A percentile compares a stretch with the other conserved stretches of the same genome.
These are phyloP conservation scores for Latrodectus elegans DNA, from an alignment of 2,888 invertebrate genomes.

Conservation along the genomic window DNA sequence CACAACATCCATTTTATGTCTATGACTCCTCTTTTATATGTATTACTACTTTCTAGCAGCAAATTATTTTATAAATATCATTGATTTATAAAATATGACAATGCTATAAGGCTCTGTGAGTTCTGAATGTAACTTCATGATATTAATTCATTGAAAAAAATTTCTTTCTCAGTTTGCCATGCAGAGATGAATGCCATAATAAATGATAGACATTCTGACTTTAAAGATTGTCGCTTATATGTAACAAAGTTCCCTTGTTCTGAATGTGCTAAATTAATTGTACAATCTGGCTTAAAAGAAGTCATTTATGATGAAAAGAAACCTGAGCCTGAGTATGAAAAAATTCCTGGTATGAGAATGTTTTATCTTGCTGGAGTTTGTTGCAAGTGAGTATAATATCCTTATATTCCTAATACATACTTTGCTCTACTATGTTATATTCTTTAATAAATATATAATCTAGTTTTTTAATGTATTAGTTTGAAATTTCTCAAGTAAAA, in stretches of 20 bases:
- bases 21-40: too few relatives aligned
- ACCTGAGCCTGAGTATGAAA: conserved; percentile 81
- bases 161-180: conserved; percentile 88
- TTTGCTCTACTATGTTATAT: too few relatives aligned
- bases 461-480: too few relatives aligned
- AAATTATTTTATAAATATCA: too few relatives aligned
- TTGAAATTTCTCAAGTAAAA: too few relatives aligned
- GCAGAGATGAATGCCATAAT: conserved; percentile 98
- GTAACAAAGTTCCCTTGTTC: conserved; percentile 96
- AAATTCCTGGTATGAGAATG: conserved; percentile 87
- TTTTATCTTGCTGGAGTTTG: conserved; percentile 85
- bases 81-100: too few relatives aligned
- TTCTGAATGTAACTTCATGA: not conserved
- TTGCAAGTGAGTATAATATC: conserved; percentile 77
- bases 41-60: too few relatives aligned
- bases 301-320: conserved; percentile 83
- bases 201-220: conserved; percentile 87
- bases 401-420: too few relatives aligned
- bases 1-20: too few relatives aligned
- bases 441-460: too few relatives aligned
- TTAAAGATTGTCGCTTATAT: conserved; percentile 88
- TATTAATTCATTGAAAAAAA: not conserved
- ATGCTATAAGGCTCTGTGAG: too few relatives aligned
- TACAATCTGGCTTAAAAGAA: conserved; percentile 90
- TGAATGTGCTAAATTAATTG: conserved; percentile 97